Conservation (phyloP, 1,140 invertebrate genomes). For the Akabosia matsudoensis region DNA sequence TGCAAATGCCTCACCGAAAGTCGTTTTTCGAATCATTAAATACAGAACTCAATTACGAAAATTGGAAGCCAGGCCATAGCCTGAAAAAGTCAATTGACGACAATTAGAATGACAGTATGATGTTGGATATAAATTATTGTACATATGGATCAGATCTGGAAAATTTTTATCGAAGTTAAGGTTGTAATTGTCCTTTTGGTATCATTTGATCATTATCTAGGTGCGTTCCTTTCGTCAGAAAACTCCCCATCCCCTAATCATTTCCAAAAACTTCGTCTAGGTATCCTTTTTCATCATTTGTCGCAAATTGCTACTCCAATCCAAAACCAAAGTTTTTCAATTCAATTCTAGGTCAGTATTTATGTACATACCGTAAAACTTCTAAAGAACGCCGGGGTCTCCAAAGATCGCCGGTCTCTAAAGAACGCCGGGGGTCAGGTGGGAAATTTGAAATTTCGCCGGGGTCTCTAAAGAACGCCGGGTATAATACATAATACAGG, state of each 20-base stretch:
- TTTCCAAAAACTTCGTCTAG: no score
- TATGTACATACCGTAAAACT: no score
- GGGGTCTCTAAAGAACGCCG: no score
- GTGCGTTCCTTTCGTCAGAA: neutral
- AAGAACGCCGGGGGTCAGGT: no score
- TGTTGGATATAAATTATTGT: neutral
- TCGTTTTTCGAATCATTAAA: neutral
- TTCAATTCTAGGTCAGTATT: no score
- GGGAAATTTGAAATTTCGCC: no score
- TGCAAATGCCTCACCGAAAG: no score
- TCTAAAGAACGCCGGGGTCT: no score
- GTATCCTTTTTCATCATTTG: neutral
- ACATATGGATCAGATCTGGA: neutral
- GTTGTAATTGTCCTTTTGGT: conserved; percentile 8
- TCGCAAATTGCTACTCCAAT: no score
- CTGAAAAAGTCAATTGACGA: neutral
- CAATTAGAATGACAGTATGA: neutral
- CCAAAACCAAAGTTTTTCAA: no score
- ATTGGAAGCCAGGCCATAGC: neutral
- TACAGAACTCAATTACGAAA: neutral
- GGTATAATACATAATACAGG: no score
- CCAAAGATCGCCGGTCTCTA: no score
- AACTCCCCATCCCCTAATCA: neutral
- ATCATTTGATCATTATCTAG: neutral
- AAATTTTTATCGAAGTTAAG: neutral